Base-by-base conservation (phyloP, 2,797 vertebrate species). In the Mallotus villosus region DNA sequence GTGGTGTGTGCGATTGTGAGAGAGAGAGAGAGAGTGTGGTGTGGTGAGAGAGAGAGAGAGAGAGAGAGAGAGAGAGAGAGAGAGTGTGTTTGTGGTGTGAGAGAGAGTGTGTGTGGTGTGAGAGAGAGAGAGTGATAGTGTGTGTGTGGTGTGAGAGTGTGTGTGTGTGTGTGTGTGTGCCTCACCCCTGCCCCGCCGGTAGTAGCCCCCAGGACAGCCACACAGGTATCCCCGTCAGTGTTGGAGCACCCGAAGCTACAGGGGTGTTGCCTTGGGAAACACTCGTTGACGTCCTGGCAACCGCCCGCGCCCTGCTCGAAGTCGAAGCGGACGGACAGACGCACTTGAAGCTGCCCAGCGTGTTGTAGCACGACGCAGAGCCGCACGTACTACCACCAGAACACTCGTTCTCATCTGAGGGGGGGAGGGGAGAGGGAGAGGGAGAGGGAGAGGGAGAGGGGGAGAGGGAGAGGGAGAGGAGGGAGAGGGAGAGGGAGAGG, bases 181-280 rank as follows among this genome's bases (percentile, higher is more conserved):
- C 95, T 96, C 78, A 98, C 96, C 96, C 96, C 84, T 97, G 97
- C 19, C 96, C 96, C 0, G 95, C 79, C 95, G 83, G 91, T 93
- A 97, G 89, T 95, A 98, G 2, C 97, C 97, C 0, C 86, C 92
- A 0, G 94, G 95, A 51, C 94, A 96, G 67, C 94, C 93, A 0
- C 95, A 96, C 67, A 95, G 86, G 65, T 95, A 95, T 0, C 94
- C 0, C 95, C 95, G 0, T 94, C 93, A 0, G 93, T 95, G 89
- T 95, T 96, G 84, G 94, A 92, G 77, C 94, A 96, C 70, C 95
- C 91, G 0, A 92, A 95, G 74, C 91, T 94, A 85, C 95, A 95
- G 76, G 94, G 93, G 85, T 91, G 27, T 79, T 85, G 0, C 75
- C 84, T 0, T 70, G 73, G 0, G 85, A 85, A 85, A 21, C 94